These are phyloP conservation scores for Sinelater perroti DNA, from an alignment of 2,888 invertebrate genomes.

Conservation along the genomic window DNA sequence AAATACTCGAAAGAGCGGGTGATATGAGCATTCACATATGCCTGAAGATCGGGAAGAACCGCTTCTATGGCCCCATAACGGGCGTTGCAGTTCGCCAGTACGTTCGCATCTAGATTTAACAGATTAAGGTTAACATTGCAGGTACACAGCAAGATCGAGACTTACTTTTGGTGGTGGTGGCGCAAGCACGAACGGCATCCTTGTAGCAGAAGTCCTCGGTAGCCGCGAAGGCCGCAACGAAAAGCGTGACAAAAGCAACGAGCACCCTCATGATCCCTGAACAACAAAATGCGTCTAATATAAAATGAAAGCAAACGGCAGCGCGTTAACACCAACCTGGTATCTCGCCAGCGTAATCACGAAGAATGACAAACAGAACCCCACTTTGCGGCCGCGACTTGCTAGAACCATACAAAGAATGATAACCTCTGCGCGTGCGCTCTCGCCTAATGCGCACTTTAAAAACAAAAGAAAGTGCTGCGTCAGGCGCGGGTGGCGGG, in stretches of 20 bases:
- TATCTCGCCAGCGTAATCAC: slow-evolving; percentile 63
- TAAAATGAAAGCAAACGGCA: neutral
- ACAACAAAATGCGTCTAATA: slow-evolving; percentile 40
- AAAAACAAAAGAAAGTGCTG: slow-evolving; percentile 43
- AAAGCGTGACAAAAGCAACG: slow-evolving; percentile 62
- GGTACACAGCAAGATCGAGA: neutral
- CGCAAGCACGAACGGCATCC: slow-evolving; percentile 65
- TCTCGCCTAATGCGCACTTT: slow-evolving; percentile 38
- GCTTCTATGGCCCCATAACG: slow-evolving; percentile 69
- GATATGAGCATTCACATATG: slow-evolving; percentile 72
- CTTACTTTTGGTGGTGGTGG: slow-evolving; percentile 56
- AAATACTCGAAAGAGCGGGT: slow-evolving; percentile 80
- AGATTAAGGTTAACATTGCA: neutral
- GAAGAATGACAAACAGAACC: slow-evolving; percentile 51
- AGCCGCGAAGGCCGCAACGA: slow-evolving; percentile 56
- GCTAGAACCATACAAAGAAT: too few relatives aligned
- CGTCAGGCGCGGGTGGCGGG: slow-evolving; percentile 27
- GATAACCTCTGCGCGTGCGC: slow-evolving; percentile 34
- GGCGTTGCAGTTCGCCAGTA: slow-evolving; percentile 69
- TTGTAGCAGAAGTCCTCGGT: slow-evolving; percentile 69
- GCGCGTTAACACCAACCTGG: slow-evolving; percentile 53
- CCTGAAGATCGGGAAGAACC: slow-evolving; percentile 62
- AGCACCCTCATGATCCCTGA: slow-evolving; percentile 70
- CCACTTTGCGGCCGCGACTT: too few relatives aligned
- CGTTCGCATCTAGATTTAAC: slow-evolving; percentile 34